These are phyloP conservation scores for Tribolium castaneum DNA, from an alignment of 1,140 invertebrate species.

Conservation along the genomic window DNA sequence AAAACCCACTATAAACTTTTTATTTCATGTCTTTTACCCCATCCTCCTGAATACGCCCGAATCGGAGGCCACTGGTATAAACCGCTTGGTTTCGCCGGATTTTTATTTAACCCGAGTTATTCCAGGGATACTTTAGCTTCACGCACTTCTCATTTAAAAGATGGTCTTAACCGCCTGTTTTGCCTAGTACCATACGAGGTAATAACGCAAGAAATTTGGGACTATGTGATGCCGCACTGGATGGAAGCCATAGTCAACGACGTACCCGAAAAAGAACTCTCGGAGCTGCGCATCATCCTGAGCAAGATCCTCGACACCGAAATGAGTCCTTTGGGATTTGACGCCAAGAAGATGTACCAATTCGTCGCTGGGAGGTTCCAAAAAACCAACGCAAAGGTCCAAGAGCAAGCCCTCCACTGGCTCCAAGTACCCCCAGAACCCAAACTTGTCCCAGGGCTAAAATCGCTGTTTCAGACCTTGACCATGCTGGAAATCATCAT, in stretches of 20 bases:
- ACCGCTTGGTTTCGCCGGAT: background rate
- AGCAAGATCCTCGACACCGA: conserved; percentile 98
- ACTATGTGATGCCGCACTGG: conserved; percentile 98
- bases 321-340: conserved; percentile 94
- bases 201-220: conserved; percentile 96
- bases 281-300: conserved; percentile 91
- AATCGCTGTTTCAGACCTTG: conserved; percentile 69
- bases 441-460: background rate
- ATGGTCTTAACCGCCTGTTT: conserved; percentile 91
- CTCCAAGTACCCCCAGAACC: conserved; percentile 76
- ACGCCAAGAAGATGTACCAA: conserved; percentile 93
- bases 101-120: conserved; percentile 21
- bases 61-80: conserved; percentile 93
- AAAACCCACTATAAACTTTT: conserved; percentile 89
- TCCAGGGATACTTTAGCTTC: conserved; percentile 87
- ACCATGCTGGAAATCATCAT: conserved; percentile 91
- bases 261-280: conserved; percentile 90
- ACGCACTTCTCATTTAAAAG: conserved; percentile 92
- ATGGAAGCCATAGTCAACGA: conserved; percentile 97
- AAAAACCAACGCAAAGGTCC: conserved; percentile 85
- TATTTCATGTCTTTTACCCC: conserved; percentile 85
- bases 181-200: conserved; percentile 98
- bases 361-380: conserved; percentile 92
- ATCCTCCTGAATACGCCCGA: conserved; percentile 89
- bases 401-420: conserved; percentile 95